These are phyloP conservation scores for Porites divaricata DNA, from an alignment of 92 coral and sea anemone genomes.

Conservation along the genomic window DNA sequence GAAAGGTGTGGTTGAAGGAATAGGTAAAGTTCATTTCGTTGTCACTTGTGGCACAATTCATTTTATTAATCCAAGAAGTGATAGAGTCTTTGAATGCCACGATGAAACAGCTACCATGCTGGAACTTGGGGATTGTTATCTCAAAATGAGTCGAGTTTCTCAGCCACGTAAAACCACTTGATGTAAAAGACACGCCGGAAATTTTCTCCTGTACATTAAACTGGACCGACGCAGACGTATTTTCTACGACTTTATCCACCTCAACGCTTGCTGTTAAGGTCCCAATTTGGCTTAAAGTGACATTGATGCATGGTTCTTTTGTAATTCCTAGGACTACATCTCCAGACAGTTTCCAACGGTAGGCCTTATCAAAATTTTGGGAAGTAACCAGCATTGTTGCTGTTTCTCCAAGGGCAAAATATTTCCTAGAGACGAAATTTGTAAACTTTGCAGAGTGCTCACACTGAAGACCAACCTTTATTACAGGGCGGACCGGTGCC, in stretches of 20 bases:
- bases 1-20: constrained; percentile 53
- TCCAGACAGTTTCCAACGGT: constrained; percentile 46
- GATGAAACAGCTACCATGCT: constrained; percentile 8
- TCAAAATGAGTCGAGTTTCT: constrained; percentile 20
- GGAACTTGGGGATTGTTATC: neutral
- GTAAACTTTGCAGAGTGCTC: constrained; percentile 4
- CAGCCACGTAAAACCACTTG: constrained; percentile 58
- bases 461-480: constrained; percentile 32
- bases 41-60: constrained; percentile 6
- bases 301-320: constrained; percentile 1
- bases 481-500: constrained; percentile 49
- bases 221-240: constrained; percentile 11
- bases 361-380: constrained; percentile 62
- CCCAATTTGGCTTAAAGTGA: constrained; percentile 31
- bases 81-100: constrained; percentile 11
- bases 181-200: constrained; percentile 34
- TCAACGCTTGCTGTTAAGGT: constrained; percentile 34
- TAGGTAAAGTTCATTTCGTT: neutral
- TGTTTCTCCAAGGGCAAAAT: constrained; percentile 44
- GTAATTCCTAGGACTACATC: constrained; percentile 8
- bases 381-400: constrained; percentile 59
- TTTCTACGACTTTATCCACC: constrained; percentile 64
- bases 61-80: neutral
- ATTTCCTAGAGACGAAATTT: constrained; percentile 2
- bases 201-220: constrained; percentile 56